Evolutionary conservation across 2,113 vertebrate species (phyloP).

Genomic region (Rynchops niger): DNA sequence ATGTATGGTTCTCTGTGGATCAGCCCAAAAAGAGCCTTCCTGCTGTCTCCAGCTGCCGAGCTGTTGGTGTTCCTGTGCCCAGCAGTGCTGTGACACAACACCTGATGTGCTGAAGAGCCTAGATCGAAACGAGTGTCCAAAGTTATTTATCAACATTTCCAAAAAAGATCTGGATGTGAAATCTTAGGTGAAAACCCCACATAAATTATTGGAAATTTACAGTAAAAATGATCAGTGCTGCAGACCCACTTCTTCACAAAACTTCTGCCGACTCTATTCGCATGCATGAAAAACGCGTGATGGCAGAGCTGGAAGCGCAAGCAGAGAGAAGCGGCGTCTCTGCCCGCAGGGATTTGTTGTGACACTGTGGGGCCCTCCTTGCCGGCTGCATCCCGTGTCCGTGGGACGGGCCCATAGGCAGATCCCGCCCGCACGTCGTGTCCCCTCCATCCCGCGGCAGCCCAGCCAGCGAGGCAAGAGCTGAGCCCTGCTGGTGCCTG

Average conservation of each 20-base stretch:
- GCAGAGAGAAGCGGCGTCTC: neutral
- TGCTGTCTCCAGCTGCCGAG: neutral
- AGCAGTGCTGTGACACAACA: fast-evolving
- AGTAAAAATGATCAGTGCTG: neutral
- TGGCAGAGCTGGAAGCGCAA: neutral
- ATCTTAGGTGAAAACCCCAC: neutral
- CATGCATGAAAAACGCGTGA: fast-evolving
- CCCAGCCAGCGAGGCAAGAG: neutral
- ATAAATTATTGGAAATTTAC: neutral
- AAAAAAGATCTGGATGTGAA: neutral
- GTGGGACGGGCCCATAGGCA: neutral
- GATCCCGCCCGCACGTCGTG: fast-evolving
- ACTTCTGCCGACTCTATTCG: neutral
- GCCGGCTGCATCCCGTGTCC: fast-evolving
- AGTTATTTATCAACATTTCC: neutral
- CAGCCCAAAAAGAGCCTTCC: neutral
- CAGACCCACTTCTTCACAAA: neutral
- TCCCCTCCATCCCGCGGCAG: neutral
- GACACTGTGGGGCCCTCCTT: neutral
- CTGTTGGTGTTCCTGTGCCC: neutral
- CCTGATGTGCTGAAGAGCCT: neutral
- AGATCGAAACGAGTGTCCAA: fast-evolving
- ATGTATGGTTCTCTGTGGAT: neutral
- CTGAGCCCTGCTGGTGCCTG: neutral
- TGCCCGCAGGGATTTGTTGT: fast-evolving